Conservation (phyloP, 1,140 invertebrate genomes). For the Ostrea denselamellosa region DNA sequence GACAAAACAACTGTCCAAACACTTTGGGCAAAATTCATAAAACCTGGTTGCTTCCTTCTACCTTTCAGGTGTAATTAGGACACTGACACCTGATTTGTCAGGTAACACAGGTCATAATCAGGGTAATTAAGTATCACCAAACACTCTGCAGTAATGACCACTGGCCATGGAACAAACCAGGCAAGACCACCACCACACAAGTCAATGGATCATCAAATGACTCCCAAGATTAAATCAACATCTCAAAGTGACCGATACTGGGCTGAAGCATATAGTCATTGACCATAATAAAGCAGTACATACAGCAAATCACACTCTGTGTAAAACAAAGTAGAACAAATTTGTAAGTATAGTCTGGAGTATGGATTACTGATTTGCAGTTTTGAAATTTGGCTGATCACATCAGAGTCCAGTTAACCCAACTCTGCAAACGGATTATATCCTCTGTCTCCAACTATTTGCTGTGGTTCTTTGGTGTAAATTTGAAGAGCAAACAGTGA, state of each 20-base stretch:
- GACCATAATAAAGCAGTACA: neutral
- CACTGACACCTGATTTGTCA: slow-evolving; percentile 22
- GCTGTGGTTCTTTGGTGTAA: neutral
- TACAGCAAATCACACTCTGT: neutral
- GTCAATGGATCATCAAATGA: neutral
- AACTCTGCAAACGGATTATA: neutral
- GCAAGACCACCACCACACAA: neutral
- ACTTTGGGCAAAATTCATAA: neutral
- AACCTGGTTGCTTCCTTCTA: neutral
- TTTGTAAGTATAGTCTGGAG: neutral
- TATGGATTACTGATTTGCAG: neutral
- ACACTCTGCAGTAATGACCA: neutral
- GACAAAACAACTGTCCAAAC: neutral
- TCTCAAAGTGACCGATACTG: too few species aligned
- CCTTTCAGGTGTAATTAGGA: slow-evolving; percentile 4
- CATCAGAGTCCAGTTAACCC: neutral
- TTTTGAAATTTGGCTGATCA: neutral
- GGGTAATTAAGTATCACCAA: slow-evolving; percentile 6
- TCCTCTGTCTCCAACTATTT: neutral
- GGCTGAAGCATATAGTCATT: neutral
- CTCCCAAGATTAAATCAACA: neutral
- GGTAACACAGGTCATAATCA: slow-evolving; percentile 21
- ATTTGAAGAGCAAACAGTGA: neutral
- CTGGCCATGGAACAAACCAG: neutral
- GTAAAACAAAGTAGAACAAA: neutral